Evolutionary conservation across 2,888 invertebrate genomes (phyloP).

Genomic region (Lithophane leautieri): DNA sequence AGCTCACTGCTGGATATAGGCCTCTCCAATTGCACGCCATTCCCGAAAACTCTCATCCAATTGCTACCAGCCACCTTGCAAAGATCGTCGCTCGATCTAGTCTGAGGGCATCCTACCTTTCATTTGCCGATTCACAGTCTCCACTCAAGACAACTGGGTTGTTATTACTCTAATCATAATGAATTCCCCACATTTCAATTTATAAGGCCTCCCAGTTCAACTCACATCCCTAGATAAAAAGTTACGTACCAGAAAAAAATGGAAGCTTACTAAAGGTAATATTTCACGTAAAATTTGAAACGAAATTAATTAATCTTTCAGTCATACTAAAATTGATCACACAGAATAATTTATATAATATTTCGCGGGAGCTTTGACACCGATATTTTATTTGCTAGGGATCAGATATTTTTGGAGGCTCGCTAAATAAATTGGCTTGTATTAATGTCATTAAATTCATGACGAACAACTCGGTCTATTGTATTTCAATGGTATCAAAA

Average conservation of each 20-base stretch:
- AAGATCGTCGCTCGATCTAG: neutral
- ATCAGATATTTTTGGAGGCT: conserved; percentile 20
- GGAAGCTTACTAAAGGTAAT: conserved; percentile 16
- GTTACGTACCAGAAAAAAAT: conserved; percentile 10
- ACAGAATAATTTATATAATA: conserved; percentile 45
- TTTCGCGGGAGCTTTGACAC: conserved; percentile 17
- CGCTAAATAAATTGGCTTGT: conserved; percentile 7
- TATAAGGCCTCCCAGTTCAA: conserved; percentile 17
- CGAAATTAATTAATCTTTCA: conserved; percentile 45
- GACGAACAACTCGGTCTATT: neutral
- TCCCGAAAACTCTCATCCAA: neutral
- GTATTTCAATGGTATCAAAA: neutral
- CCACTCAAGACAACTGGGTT: neutral
- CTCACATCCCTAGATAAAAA: conserved; percentile 15
- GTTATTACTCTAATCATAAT: neutral
- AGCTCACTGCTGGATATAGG: neutral
- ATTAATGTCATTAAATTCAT: conserved; percentile 14
- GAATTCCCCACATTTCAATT: conserved; percentile 10
- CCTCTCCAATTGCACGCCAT: too few species aligned
- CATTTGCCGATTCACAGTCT: neutral
- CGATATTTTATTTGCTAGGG: conserved; percentile 27
- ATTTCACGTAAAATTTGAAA: conserved; percentile 47
- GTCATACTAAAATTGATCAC: conserved; percentile 35
- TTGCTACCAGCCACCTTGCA: neutral
- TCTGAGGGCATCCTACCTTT: too few species aligned